phyloP scores from a whole-genome alignment of 2,113 vertebrate species.

The Platichthys stellatus region DNA sequence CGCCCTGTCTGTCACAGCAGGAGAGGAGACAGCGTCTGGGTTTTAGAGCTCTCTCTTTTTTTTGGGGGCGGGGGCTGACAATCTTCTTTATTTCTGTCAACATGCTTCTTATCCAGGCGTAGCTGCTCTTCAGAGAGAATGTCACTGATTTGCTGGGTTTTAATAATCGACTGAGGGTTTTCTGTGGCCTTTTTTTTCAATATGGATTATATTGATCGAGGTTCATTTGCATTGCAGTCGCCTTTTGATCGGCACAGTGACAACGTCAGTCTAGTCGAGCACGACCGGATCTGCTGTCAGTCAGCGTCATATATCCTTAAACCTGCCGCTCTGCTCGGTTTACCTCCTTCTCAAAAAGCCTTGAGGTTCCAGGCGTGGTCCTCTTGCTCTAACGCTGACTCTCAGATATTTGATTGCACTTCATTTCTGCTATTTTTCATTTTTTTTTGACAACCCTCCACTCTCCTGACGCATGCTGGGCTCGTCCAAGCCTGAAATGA shows the following conservation, averaged over 20 bases:
- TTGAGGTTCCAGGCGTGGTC: neutral
- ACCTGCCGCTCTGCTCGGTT: conserved; percentile 13
- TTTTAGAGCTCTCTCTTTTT: conserved; percentile 55
- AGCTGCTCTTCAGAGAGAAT: conserved; percentile 12
- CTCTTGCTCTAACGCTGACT: no score
- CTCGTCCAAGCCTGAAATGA: conserved; percentile 56
- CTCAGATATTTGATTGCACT: conserved; percentile 19
- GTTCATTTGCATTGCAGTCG: conserved; percentile 43
- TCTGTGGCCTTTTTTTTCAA: conserved; percentile 17
- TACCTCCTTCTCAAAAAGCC: neutral
- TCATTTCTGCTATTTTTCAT: conserved; percentile 26
- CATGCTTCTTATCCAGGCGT: conserved; percentile 21
- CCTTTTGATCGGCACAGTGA: conserved; percentile 11
- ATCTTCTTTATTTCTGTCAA: conserved; percentile 49
- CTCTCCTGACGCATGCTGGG: conserved; percentile 13
- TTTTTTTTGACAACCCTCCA: neutral
- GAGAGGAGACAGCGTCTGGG: conserved; percentile 46
- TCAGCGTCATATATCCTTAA: conserved; percentile 31
- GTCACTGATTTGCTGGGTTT: conserved; percentile 13
- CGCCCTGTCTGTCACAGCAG: conserved; percentile 53
- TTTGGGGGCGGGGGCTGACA: conserved; percentile 1
- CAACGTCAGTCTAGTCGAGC: conserved; percentile 9
- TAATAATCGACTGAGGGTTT: neutral
- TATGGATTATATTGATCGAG: conserved; percentile 31
- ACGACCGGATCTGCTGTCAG: conserved; percentile 33